These are phyloP conservation scores for Helicorthomorpha holstii DNA, from an alignment of 1,140 invertebrate genomes.

Conservation along the genomic window DNA sequence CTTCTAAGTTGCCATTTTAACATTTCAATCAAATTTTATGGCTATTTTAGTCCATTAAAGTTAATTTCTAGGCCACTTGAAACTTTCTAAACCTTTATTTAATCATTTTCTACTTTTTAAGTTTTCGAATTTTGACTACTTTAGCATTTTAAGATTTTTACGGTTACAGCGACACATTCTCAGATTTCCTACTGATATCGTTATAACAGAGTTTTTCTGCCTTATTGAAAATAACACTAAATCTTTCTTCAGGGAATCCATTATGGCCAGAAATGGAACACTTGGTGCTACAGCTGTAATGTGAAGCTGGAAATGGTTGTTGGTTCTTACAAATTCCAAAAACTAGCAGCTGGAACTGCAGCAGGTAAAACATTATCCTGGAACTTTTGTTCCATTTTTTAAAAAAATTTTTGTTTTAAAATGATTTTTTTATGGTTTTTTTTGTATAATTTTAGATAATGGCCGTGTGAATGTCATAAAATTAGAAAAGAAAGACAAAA, in stretches of 20 bases:
- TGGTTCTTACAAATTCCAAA: not conserved
- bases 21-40: too few species aligned
- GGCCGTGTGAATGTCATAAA: not conserved
- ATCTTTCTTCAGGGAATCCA: not conserved
- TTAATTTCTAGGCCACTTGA: too few species aligned
- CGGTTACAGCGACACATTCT: too few species aligned
- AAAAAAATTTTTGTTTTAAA: not conserved
- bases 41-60: too few species aligned
- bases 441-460: not conserved
- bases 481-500: constrained; percentile 7
- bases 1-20: too few species aligned
- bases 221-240: too few species aligned
- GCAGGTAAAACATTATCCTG: not conserved
- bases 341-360: not conserved
- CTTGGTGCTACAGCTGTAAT: not conserved
- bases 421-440: not conserved
- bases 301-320: not conserved
- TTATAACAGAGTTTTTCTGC: too few species aligned
- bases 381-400: not conserved
- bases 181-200: too few species aligned
- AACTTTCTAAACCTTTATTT: too few species aligned
- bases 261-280: not conserved
- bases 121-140: too few species aligned
- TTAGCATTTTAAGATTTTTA: too few species aligned
- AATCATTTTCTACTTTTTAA: too few species aligned